Base-by-base conservation (phyloP, 2,113 vertebrate genomes). In the Cephalopterus ornatus region DNA sequence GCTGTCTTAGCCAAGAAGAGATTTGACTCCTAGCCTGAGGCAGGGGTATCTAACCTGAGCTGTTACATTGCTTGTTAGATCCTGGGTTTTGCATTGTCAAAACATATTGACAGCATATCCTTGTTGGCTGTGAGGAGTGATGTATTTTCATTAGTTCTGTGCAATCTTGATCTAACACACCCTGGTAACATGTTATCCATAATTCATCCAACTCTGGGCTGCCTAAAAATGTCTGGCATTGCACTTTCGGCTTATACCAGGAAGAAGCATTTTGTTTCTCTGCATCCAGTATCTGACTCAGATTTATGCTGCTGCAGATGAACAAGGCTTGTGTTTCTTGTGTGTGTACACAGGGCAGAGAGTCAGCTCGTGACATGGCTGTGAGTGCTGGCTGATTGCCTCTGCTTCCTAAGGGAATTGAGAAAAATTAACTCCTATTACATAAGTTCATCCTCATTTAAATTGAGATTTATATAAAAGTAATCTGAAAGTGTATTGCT, bases 371-470 rank as follows among this genome's bases (percentile, higher is more conserved):
- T 56, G 71, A 10, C 23, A 2, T 2, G 33, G 50, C 77, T 5
- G 1, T 12, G 50, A 35, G 74, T 19, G 32, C 70, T 92, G 81
- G 27, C 67, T 66, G 39, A n/a, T 66, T 61, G 20, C 62, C 20
- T 87, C 62, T 70, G 42, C 67, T 70, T 70, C 1, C 0, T 39
- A 14, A 80, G 44, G 55, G 61, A 63, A 71, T 4, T 61, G 70
- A 39, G 70, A 23, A 65, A 71, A 75, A n/a, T 11, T 61, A 32
- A 13, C 46, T 72, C 41, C 27, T 7, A 3, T 71, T 44, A 28
- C 0, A 0, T 10, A 24, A 63, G 2, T 17, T 71, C 66, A 44
- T 17, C 41, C 12, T 1, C 33, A 5, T 0, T 56, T 81, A 27
- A 65, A 59, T 0, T 61, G 84, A 27, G 61, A 63, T 44, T 11